Evolutionary conservation across 2,888 invertebrate genomes (phyloP), one percentile per base, ranked within the genome.

Genomic region (Microchrysa polita): DNA sequence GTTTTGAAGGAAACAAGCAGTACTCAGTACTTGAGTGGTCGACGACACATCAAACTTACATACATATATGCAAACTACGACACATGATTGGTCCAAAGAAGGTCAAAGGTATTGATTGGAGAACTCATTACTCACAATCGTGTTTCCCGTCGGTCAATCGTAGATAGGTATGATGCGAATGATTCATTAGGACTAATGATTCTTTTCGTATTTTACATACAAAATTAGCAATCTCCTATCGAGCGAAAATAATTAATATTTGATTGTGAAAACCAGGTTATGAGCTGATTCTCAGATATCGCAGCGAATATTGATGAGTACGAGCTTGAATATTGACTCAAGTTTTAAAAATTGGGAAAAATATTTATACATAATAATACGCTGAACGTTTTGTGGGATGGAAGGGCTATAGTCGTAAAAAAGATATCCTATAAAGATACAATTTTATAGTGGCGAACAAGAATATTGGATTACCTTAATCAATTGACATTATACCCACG

Each of bases 51-150:
- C 42, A 16, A 9, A 65, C n/a, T 12, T 57, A 20, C 18, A 12
- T 5, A 60, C 20, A 27, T n/a, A 20, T n/a, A 48, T 16, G 48
- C 48, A 9, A n/a, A n/a, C n/a, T n/a, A n/a, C n/a, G n/a, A n/a
- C n/a, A n/a, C n/a, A n/a, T n/a, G n/a, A 42, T 40, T 34, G 14
- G n/a, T 61, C n/a, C 1, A 61, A 61, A 34, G 61, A 65, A 65
- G 65, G 65, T 65, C 65, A 42, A 65, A 65, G 65, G 65, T 65
- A 42, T 65, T 44, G 65, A 65, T 48, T 65, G 20, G 44, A n/a
- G 23, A 44, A 65, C 44, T 65, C 65, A 65, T 65, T 65, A 65
- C 22, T 65, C 65, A 65, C 40, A 61, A 61, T 61, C 16, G 27
- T 61, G 27, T 61, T 34, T 34, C 27, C 27, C 27, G 27, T 7